phyloP scores from a whole-genome alignment of 2,888 invertebrate genomes.

The Proisotoma minuta region DNA sequence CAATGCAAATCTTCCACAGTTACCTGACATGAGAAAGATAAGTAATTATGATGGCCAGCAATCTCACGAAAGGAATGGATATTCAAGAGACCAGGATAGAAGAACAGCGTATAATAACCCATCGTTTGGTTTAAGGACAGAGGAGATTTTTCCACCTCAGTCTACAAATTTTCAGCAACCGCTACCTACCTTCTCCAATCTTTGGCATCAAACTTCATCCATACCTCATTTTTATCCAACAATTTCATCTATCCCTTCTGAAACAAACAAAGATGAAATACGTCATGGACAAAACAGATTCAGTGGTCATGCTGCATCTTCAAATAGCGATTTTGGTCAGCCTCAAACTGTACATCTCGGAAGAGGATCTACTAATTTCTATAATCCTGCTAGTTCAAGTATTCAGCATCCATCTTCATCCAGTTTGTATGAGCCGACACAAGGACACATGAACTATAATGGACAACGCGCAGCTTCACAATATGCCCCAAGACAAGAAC shows the following conservation, averaged over 20 bases:
- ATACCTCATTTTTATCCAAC: too few relatives aligned
- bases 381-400: too few relatives aligned
- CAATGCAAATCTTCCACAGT: too few relatives aligned
- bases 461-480: not conserved
- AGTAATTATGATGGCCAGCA: not conserved
- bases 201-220: too few relatives aligned
- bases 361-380: conserved; percentile 13
- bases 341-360: conserved; percentile 34
- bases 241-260: too few relatives aligned
- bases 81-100: not conserved
- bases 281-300: not conserved
- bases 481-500: not conserved
- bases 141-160: too few relatives aligned
- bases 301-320: conserved; percentile 13
- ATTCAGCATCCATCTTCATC: not conserved
- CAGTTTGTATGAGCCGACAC: not conserved
- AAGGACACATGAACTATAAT: not conserved
- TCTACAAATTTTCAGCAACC: too few relatives aligned
- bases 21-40: too few relatives aligned
- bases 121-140: not conserved
- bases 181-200: too few relatives aligned
- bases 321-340: conserved; percentile 20
- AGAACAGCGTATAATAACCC: not conserved
- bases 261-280: not conserved
- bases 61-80: not conserved